Conservation (phyloP, 2,797 vertebrate species). For the Nannoperca australis region DNA sequence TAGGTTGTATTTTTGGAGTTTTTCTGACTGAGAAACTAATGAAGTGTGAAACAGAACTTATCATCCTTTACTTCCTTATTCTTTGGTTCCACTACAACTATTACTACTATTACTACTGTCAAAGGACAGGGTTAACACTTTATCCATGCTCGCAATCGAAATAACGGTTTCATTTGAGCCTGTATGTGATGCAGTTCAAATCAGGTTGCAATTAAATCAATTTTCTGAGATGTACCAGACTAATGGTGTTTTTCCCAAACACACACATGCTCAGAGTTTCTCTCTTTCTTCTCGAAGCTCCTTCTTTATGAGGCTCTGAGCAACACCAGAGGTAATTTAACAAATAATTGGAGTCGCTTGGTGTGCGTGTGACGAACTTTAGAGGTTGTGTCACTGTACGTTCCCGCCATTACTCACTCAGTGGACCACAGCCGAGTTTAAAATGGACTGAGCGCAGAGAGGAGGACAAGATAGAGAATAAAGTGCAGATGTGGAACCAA, state of each 20-base stretch:
- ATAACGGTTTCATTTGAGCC: too few relatives aligned
- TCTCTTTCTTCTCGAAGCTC: background rate
- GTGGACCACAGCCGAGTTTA: background rate
- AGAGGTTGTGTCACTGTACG: background rate
- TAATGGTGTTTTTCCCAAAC: background rate
- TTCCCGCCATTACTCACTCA: background rate
- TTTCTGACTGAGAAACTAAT: background rate
- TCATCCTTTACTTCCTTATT: background rate
- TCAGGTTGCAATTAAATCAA: constrained; percentile 3
- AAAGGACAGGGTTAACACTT: background rate
- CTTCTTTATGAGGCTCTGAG: background rate
- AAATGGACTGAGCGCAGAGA: background rate
- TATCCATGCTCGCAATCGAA: background rate
- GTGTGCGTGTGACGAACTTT: background rate
- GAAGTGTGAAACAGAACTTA: constrained; percentile 4
- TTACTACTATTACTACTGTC: background rate
- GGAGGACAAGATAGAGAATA: constrained; percentile 23
- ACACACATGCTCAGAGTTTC: background rate
- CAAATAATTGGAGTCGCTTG: background rate
- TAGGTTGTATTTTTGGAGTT: background rate
- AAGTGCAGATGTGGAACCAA: constrained; percentile 65
- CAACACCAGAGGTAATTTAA: background rate
- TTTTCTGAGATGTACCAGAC: constrained; percentile 13
- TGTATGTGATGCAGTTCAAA: background rate
- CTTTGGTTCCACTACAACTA: background rate